Evolutionary conservation across 1,140 invertebrate species (phyloP), one percentile per base, ranked within the genome.

Genomic region (Leptoteleia sp.): DNA sequence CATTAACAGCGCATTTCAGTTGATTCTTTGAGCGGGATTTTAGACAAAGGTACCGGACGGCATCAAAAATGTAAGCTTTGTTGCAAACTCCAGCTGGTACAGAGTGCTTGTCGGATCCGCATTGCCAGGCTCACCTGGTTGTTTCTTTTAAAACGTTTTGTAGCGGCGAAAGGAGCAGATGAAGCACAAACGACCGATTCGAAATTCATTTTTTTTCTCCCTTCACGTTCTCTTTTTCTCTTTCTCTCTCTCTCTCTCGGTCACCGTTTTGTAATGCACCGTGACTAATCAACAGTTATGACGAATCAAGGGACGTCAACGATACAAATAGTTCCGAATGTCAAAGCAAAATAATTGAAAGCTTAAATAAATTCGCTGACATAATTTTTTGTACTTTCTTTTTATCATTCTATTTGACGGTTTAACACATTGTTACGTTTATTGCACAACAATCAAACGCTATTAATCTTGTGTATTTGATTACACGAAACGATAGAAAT

Each of bases 51-150:
- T 47, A 37, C 3, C 13, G 31, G 48, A 12, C 33, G 42, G 48
- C 70, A 62, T 62, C 47, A 62, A 57, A 70, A 70, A 70, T 65
- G 57, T 65, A 55, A 70, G 73, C 64, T 77, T 70, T 70, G 73
- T 65, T 77, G 52, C 75, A 71, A 76, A 65, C 59, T 54, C 75
- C 75, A 77, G 75, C 75, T 77, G 75, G 64, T 68, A 57, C 64
- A 48, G 73, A 57, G 33, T 33, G 54, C 17, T 13, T 27, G 62
- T 37, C 35, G 33, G 47, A 68, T 76, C 62, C 37, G 55, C 55
- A 43, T 62, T 62, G 40, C 11, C n/a, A n/a, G 33, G 59, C 40
- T 76, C 73, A 76, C 73, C 73, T 76, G 73, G 73, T 64, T 64
- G 29, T 70, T 76, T 70, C 73, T 76, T 64, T 76, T 70, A 52